phyloP scores from a whole-genome alignment of 2,797 vertebrate genomes.

The Anguilla marmorata region DNA sequence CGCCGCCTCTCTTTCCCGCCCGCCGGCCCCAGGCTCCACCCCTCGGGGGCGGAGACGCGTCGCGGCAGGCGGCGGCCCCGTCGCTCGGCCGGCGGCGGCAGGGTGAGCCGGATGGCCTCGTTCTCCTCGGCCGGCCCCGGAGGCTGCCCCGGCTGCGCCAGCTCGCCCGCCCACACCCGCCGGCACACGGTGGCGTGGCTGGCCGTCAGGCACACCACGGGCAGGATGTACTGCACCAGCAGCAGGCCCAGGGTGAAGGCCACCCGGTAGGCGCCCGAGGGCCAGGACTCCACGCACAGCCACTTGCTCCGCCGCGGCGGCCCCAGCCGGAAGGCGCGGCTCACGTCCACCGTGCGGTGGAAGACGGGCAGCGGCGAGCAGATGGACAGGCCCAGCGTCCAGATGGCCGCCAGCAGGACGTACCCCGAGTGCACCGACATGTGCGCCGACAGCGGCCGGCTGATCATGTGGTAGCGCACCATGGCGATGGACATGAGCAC shows the following conservation, averaged over 20 bases:
- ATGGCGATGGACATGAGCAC: conserved; percentile 79
- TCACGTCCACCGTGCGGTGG: conserved; percentile 73
- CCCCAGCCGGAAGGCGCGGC: conserved; percentile 66
- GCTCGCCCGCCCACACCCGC: conserved; percentile 68
- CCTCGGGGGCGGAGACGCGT: conserved; percentile 48
- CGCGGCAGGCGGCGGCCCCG: conserved; percentile 26
- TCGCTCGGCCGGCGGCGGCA: conserved; percentile 61
- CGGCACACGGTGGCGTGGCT: conserved; percentile 79
- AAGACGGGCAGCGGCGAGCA: conserved; percentile 79
- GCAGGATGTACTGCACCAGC: conserved; percentile 77
- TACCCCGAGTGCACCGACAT: conserved; percentile 74
- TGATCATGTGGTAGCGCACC: conserved; percentile 79
- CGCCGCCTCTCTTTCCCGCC: conserved; percentile 69
- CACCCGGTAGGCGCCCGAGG: conserved; percentile 74
- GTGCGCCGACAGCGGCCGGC: conserved; percentile 72
- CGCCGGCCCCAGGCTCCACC: conserved; percentile 65
- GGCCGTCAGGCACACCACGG: conserved; percentile 69
- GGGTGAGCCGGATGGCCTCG: conserved; percentile 74
- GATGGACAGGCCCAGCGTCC: conserved; percentile 71
- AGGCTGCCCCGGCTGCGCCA: conserved; percentile 51
- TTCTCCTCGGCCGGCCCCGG: conserved; percentile 71
- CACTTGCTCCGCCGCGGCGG: conserved; percentile 66
- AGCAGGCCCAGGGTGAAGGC: conserved; percentile 74
- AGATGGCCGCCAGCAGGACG: conserved; percentile 66
- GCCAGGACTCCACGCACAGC: conserved; percentile 76